Evolutionary conservation across 2,888 invertebrate genomes (phyloP), one percentile per base, ranked within the genome.

Genomic region (Drosophila eohydei): DNA sequence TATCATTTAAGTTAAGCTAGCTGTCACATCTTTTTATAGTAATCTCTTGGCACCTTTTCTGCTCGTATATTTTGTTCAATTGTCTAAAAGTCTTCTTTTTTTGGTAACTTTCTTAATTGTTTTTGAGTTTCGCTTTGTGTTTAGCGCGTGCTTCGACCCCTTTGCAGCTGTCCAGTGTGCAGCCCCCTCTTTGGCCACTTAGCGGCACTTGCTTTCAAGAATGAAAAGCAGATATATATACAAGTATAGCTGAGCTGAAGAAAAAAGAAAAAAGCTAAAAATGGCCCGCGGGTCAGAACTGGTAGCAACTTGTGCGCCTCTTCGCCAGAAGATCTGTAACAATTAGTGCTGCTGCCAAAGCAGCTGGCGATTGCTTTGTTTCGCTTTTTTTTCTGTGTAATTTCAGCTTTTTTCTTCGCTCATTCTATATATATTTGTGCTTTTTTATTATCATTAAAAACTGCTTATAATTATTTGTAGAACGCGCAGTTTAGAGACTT

Each of bases 401-500:
- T 30, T 54, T 54, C 11, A 1, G 14, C 43, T 32, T 11, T 60
- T 9, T 34, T 34, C 16, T 7, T 36, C 21, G 26, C 7, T 21
- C 34, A 14, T 14, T 52, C 26, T 26, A 36, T 14, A 34, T 21
- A 16, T 12, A 51, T 32, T 14, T 50, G 9, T 16, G 30, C 11
- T n/a, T 36, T 40, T 59, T 69, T 51, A 74, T 71, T 71, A 85
- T 85, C 87, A 83, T 88, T 85, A 86, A 88, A 86, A 87, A 86
- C 89, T 81, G 87, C 84, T 86, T 86, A 85, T 88, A 89, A 86
- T 86, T 85, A 85, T 85, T 85, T 85, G 88, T 85, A 88, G 84
- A 88, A 85, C 84, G 86, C 88, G 74, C 70, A 74, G 73, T 64
- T 80, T 77, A 71, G 59, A 61, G 66, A 75, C 77, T 59, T 75